These are phyloP conservation scores for Styela clava DNA, from an alignment of 23 tunicate genomes.

Conservation along the genomic window DNA sequence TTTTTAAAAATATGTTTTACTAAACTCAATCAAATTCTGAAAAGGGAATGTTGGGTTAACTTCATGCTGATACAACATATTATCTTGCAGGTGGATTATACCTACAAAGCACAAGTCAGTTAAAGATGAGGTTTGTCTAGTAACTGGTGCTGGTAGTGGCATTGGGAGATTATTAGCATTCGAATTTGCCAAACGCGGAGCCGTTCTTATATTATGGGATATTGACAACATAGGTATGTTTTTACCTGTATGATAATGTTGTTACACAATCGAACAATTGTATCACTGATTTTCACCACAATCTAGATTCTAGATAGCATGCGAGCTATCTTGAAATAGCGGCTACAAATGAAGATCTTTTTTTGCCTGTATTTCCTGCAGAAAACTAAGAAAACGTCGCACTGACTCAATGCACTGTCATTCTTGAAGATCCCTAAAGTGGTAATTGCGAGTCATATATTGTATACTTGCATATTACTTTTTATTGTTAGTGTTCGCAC, in stretches of 20 bases:
- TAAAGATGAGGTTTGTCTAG: conserved; percentile 59
- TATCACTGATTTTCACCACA: background rate
- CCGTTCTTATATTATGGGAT: conserved; percentile 61
- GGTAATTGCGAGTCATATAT: no score
- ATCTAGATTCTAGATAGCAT: background rate
- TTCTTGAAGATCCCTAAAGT: no score
- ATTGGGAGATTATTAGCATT: conserved; percentile 72
- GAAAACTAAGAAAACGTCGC: no score
- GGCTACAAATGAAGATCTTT: background rate
- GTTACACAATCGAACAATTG: background rate
- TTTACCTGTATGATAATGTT: background rate
- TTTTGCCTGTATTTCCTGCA: no score
- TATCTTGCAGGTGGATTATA: conserved; percentile 43
- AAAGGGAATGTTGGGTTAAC: no score
- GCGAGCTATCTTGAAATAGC: background rate
- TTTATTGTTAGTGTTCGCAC: no score
- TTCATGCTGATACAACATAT: no score
- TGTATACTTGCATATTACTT: no score
- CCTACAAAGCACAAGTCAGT: conserved; percentile 66
- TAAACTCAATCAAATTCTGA: no score
- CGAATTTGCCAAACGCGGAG: conserved; percentile 54
- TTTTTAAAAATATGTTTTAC: no score
- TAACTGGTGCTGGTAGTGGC: conserved; percentile 73
- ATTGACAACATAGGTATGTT: conserved; percentile 44
- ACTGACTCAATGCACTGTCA: no score